Evolutionary conservation across 1,140 invertebrate species (phyloP).

Genomic region (Dolichoris vasculosae): DNA sequence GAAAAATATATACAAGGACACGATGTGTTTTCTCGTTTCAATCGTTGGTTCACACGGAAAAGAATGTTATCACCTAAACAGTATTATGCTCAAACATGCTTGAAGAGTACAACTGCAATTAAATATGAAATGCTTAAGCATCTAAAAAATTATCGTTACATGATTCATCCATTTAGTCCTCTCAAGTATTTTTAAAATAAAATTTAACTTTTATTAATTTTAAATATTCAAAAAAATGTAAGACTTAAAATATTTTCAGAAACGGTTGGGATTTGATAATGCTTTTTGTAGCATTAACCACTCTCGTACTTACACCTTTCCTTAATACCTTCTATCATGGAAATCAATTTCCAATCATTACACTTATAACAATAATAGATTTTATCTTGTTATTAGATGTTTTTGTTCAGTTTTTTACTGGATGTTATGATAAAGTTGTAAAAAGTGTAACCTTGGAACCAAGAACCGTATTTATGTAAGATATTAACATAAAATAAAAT

Average conservation of each 20-base stretch:
- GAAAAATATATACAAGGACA: slow-evolving; percentile 41
- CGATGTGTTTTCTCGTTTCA: slow-evolving; percentile 44
- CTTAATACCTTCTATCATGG: slow-evolving; percentile 58
- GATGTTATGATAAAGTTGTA: slow-evolving; percentile 62
- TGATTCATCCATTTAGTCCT: slow-evolving; percentile 69
- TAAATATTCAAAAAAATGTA: neutral
- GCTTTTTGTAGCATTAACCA: slow-evolving; percentile 52
- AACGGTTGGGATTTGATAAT: slow-evolving; percentile 65
- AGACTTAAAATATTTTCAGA: slow-evolving; percentile 51
- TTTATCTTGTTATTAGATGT: slow-evolving; percentile 59
- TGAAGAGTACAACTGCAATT: slow-evolving; percentile 64
- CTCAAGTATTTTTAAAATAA: slow-evolving; percentile 56
- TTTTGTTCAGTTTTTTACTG: slow-evolving; percentile 64
- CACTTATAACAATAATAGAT: slow-evolving; percentile 52
- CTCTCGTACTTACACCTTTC: slow-evolving; percentile 57
- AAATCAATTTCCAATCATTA: slow-evolving; percentile 24
- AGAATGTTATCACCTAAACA: slow-evolving; percentile 56
- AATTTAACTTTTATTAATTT: neutral
- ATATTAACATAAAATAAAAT: neutral
- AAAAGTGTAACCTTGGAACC: slow-evolving; percentile 59
- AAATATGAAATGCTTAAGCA: slow-evolving; percentile 67
- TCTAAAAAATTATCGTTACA: slow-evolving; percentile 59
- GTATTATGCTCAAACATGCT: slow-evolving; percentile 57
- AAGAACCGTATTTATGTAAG: slow-evolving; percentile 60
- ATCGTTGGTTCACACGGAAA: slow-evolving; percentile 55